A percentile compares a stretch with the other conserved stretches of the same genome.
These are phyloP conservation scores for Drosophila tsacasi DNA, from an alignment of 1,140 invertebrate species.

Conservation along the genomic window DNA sequence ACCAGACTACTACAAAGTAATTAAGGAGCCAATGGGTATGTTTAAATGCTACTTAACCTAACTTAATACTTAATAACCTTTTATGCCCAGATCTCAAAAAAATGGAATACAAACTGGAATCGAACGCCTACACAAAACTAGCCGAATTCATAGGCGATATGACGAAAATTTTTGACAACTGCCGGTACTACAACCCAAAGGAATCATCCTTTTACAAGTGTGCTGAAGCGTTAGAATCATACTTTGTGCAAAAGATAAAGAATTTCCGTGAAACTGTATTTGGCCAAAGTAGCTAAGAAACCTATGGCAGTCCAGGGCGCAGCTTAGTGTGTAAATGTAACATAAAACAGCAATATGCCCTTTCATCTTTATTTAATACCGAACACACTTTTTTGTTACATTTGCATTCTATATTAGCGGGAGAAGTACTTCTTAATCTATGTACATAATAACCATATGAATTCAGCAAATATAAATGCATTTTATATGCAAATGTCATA, in stretches of 20 bases:
- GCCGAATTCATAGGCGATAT: slow-evolving; percentile 98
- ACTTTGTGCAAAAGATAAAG: slow-evolving; percentile 97
- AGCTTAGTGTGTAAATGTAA: slow-evolving; percentile 16
- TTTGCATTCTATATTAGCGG: slow-evolving; percentile 6
- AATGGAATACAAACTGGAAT: slow-evolving; percentile 95
- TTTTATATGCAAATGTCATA: slow-evolving; percentile 14
- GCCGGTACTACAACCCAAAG: slow-evolving; percentile 97
- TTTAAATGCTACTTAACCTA: background rate
- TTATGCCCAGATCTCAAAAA: slow-evolving; percentile 93
- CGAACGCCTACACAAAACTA: slow-evolving; percentile 93
- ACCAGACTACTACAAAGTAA: slow-evolving; percentile 98
- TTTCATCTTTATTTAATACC: slow-evolving; percentile 3
- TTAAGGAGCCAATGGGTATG: slow-evolving; percentile 99
- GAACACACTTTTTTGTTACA: slow-evolving; percentile 5
- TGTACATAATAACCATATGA: slow-evolving; percentile 32
- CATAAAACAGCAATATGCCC: background rate
- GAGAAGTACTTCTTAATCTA: slow-evolving; percentile 5
- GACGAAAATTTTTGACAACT: slow-evolving; percentile 99
- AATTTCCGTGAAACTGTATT: slow-evolving; percentile 90
- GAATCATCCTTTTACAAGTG: slow-evolving; percentile 98
- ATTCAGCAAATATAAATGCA: slow-evolving; percentile 8
- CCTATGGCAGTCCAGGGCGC: background rate
- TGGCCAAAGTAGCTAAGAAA: slow-evolving; percentile 64
- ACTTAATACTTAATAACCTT: background rate
- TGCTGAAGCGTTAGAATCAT: slow-evolving; percentile 97